phyloP scores from a whole-genome alignment of 1,140 invertebrate genomes.

The Drosophila tani region DNA sequence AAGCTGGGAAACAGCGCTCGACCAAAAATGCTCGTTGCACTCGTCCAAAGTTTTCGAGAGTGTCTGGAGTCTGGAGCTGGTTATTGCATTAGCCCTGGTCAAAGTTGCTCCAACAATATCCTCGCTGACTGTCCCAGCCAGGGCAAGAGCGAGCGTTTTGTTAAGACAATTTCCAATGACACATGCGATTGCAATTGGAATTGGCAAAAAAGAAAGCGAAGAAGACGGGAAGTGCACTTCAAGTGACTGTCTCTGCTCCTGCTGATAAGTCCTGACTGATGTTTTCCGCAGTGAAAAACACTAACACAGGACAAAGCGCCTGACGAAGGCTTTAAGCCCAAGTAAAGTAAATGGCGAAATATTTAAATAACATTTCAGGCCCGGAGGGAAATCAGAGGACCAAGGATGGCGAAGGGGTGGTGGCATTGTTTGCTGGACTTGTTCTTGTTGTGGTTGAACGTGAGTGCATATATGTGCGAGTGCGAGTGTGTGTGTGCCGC shows the following conservation, averaged over 20 bases:
- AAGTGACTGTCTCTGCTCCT: constrained; percentile 30
- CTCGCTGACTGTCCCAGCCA: constrained; percentile 12
- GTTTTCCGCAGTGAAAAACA: constrained; percentile 10
- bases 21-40: constrained; percentile 42
- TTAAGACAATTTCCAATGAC: constrained; percentile 77
- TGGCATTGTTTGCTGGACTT: constrained; percentile 53
- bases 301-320: constrained; percentile 7
- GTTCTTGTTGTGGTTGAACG: constrained; percentile 53
- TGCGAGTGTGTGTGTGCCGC: constrained; percentile 37
- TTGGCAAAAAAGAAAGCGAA: constrained; percentile 28
- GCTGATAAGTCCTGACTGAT: constrained; percentile 27
- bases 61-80: constrained; percentile 31
- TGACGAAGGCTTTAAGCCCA: constrained; percentile 33
- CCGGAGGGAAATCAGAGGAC: constrained; percentile 25
- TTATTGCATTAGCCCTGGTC: constrained; percentile 58
- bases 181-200: constrained; percentile 69
- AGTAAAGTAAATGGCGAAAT: constrained; percentile 67
- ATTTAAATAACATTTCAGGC: constrained; percentile 72
- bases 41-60: constrained; percentile 44
- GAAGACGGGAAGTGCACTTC: constrained; percentile 36
- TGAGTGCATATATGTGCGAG: constrained; percentile 4
- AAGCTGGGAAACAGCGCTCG: constrained; percentile 38
- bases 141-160: constrained; percentile 40
- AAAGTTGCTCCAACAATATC: constrained; percentile 42
- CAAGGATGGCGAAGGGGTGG: not conserved